Evolutionary conservation across 1,140 invertebrate genomes (phyloP).

Genomic region (Mercenaria mercenaria): DNA sequence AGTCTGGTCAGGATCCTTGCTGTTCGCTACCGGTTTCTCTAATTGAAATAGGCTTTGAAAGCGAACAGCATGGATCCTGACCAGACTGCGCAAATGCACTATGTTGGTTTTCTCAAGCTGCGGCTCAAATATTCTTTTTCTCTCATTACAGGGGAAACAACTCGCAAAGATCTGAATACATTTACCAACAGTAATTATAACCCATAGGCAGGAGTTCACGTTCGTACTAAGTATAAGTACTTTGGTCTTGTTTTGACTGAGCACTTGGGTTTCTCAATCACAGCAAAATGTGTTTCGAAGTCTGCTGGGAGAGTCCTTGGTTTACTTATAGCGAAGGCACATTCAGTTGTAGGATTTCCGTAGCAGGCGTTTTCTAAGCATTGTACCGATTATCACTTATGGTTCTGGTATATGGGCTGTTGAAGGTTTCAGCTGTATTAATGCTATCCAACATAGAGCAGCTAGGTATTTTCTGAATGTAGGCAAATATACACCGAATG

Average conservation of each 20-base stretch:
- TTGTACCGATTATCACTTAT: neutral
- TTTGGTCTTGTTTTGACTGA: neutral
- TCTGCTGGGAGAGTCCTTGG: slow-evolving; percentile 23
- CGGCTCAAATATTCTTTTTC: too few relatives aligned
- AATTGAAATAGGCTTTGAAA: too few relatives aligned
- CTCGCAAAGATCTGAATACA: too few relatives aligned
- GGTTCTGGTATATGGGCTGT: too few relatives aligned
- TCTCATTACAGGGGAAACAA: too few relatives aligned
- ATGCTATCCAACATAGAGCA: slow-evolving; percentile 53
- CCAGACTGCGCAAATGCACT: too few relatives aligned
- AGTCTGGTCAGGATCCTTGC: too few relatives aligned
- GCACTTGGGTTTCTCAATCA: neutral
- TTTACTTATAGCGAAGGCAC: neutral
- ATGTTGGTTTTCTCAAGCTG: too few relatives aligned
- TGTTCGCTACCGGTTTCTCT: too few relatives aligned
- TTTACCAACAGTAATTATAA: too few relatives aligned
- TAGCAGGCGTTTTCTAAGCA: neutral
- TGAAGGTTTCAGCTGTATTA: neutral
- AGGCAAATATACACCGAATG: slow-evolving; percentile 35
- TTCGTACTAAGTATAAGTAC: slow-evolving; percentile 44
- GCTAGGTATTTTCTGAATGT: slow-evolving; percentile 34
- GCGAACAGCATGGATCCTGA: too few relatives aligned
- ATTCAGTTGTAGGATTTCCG: neutral
- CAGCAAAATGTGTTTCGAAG: neutral
- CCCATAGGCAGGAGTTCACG: too few relatives aligned